Evolutionary conservation across 1,140 invertebrate species (phyloP), one percentile per base, ranked within the genome.

Genomic region (Patella vulgata): DNA sequence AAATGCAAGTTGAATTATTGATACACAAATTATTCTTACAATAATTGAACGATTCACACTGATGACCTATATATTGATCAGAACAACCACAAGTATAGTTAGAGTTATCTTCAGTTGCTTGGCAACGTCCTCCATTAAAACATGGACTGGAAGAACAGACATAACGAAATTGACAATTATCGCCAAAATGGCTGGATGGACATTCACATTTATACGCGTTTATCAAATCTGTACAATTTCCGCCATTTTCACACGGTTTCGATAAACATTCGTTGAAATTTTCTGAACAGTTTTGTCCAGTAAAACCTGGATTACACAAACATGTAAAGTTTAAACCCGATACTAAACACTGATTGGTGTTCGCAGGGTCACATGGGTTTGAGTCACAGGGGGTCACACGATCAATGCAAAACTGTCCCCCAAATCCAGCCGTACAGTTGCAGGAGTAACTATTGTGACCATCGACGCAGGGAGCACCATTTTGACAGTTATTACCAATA

Each of bases 231-330:
- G 58, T 48, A 72, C 82, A 83, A 14, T 57, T 76, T 0, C 73
- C 80, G 19, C 59, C 42, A 51, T 82, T 75, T 17, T 60, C 30
- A 73, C 82, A 83, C 0, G 81, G 80, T n/a, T 61, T 63, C 8
- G 62, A 66, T 14, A 43, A 39, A 54, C 82, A 83, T 42, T 76
- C 70, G 56, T 78, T 67, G 11, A 75, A 91, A 0, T 94, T 70
- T 14, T 66, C 52, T 0, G 66, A 47, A 67, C 81, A 83, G 25
- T 69, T 69, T n/a, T 64, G 66, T 12, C 80, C 81, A 5, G 68
- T 67, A 56, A 67, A 79, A 1, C 68, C 73, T 23, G 58, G 28
- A 1, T 57, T 30, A 63, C 76, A 80, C 3, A 59, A 31, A 47
- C 76, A 78, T 4, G 27, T 31, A 48, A 59, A 70, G 33, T 70